Conservation (phyloP, 2,113 vertebrate genomes). For the Mus spicilegus region DNA sequence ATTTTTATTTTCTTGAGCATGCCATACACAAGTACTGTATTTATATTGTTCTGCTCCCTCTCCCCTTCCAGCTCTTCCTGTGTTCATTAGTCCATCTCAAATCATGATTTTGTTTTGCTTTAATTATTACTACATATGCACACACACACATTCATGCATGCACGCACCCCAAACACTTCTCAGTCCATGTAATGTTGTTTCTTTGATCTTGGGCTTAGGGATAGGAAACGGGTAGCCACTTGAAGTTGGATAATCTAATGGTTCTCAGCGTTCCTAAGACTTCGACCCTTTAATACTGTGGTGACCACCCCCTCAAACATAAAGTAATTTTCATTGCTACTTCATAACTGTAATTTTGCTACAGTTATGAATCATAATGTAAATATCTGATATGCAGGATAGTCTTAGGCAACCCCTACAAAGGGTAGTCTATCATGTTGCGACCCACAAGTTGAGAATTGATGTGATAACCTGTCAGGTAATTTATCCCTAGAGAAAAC, state of each 20-base stretch:
- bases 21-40: not conserved
- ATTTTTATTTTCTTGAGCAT: not conserved
- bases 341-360: not conserved
- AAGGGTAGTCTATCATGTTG: too few relatives aligned
- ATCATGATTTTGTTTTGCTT: not conserved
- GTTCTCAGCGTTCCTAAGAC: not conserved
- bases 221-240: too few relatives aligned
- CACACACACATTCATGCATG: not conserved
- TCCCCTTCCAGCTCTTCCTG: not conserved
- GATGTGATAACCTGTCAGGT: not conserved
- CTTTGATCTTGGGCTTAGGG: not conserved
- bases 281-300: too few relatives aligned
- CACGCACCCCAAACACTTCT: too few relatives aligned
- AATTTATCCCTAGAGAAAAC: not conserved
- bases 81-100: not conserved
- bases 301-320: not conserved
- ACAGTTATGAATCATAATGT: not conserved
- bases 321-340: not conserved
- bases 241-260: too few relatives aligned
- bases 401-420: not conserved
- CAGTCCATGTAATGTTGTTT: not conserved
- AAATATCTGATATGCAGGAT: not conserved
- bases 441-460: not conserved
- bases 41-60: not conserved
- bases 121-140: not conserved